Evolutionary conservation across 2,888 invertebrate species (phyloP), one percentile per base, ranked within the genome.

Genomic region (Chymomyza caudatula): DNA sequence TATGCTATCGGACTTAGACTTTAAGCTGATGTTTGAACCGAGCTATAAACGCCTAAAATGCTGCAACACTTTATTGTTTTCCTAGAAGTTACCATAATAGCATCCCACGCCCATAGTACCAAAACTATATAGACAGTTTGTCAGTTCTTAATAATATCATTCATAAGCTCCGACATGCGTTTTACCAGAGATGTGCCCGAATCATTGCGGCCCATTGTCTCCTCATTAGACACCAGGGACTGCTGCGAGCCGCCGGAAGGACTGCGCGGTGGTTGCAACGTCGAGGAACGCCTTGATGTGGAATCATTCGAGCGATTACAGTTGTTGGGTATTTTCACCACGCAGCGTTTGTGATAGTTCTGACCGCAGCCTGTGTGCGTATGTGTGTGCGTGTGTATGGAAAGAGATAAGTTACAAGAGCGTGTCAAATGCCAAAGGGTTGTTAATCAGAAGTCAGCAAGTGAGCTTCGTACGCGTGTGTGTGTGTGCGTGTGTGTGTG

Each of bases 301-400:
- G 82, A 72, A 74, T 90, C 89, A 74, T 88, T 86, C 49, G 91
- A 87, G 75, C 93, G 93, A 63, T 94, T 94, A 92, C 99, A 99
- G 92, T 99, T 98, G 89, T 98, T 98, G 56, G 99, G 99, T 74
- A 99, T 97, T 92, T 98, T 98, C 74, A 98, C 96, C 54, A 96
- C 96, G 91, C 96, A 99, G 57, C 99, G 94, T 91, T 99, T 99
- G 92, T 99, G 99, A 92, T 97, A 99, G 92, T 98, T 99, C 88
- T 97, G 94, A 13, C 98, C 96, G 92, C 99, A 99, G 77, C 98
- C 98, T 98, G 91, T 19, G 91, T 56, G 42, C 15, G 60, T 20
- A 5, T 2, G 13, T 19, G 1, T 49, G n/a, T n/a, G 20, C 19
- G 20, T 3, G 17, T 47, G 17, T 65, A 15, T 54, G 43, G 44